phyloP scores from a whole-genome alignment of 2,113 vertebrate species.

The Alosa alosa region DNA sequence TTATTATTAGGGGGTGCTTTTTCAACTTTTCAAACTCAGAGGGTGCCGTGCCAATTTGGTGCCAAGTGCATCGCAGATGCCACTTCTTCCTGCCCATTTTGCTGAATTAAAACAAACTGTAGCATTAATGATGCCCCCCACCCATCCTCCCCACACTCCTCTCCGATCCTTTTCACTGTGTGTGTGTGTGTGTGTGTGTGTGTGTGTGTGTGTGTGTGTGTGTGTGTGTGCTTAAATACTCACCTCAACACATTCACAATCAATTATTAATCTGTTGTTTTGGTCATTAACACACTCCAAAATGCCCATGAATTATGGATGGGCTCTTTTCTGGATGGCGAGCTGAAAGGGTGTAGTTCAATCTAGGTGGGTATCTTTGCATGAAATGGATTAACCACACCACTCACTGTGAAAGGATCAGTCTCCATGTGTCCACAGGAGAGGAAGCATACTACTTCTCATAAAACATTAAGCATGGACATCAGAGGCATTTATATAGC shows the following conservation, averaged over 20 bases:
- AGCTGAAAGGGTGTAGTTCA: background rate
- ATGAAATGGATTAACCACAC: conserved; percentile 1
- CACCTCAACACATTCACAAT: conserved; percentile 46
- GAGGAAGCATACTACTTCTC: background rate
- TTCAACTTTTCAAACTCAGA: conserved; percentile 60
- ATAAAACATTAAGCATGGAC: conserved; percentile 1
- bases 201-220: background rate
- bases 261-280: conserved; percentile 58
- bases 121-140: background rate
- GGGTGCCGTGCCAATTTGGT: conserved; percentile 53
- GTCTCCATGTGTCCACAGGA: background rate
- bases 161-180: background rate
- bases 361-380: conserved; percentile 1
- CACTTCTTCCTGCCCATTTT: conserved; percentile 14
- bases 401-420: background rate
- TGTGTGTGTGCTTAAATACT: conserved; percentile 12
- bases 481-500: background rate
- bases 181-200: no score
- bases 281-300: conserved; percentile 46
- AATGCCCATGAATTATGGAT: background rate
- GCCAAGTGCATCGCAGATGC: conserved; percentile 53
- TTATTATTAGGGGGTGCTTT: conserved; percentile 43
- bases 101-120: background rate
- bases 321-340: background rate
- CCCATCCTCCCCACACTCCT: background rate